These are phyloP conservation scores for Ascaphus truei DNA, from an alignment of 2,113 vertebrate genomes.

Conservation along the genomic window DNA sequence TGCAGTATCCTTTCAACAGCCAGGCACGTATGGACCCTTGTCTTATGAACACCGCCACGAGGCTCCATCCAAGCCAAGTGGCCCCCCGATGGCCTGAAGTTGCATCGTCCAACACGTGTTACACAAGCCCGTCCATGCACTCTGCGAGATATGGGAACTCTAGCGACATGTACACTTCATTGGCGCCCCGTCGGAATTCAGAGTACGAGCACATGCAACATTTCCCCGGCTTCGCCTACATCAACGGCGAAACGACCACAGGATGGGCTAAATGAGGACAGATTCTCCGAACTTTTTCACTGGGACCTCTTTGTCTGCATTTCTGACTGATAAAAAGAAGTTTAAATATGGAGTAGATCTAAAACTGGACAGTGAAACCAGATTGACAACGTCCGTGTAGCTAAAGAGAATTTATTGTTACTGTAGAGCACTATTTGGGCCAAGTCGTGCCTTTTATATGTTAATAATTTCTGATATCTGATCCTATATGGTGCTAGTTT, in stretches of 20 bases:
- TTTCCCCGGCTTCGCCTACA: slow-evolving; percentile 97
- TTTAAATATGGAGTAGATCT: not conserved
- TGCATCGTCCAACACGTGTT: slow-evolving; percentile 85
- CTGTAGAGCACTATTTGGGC: slow-evolving; percentile 20
- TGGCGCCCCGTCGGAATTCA: slow-evolving; percentile 88
- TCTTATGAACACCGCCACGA: slow-evolving; percentile 85
- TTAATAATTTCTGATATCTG: slow-evolving; percentile 3
- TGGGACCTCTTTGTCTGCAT: slow-evolving; percentile 50
- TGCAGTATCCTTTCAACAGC: slow-evolving; percentile 90
- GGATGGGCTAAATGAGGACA: slow-evolving; percentile 92
- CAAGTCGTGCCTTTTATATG: slow-evolving; percentile 12
- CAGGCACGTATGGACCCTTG: slow-evolving; percentile 95
- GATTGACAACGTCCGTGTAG: not conserved
- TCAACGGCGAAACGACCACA: slow-evolving; percentile 93
- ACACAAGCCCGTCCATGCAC: slow-evolving; percentile 88
- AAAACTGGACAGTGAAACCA: slow-evolving; percentile 6
- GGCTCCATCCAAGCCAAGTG: slow-evolving; percentile 86
- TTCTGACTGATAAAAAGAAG: slow-evolving; percentile 47
- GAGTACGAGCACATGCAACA: slow-evolving; percentile 98
- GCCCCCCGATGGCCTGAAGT: slow-evolving; percentile 93
- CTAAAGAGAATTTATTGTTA: slow-evolving; percentile 19
- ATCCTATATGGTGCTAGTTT: not conserved
- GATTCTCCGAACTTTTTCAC: slow-evolving; percentile 75
- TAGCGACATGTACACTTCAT: slow-evolving; percentile 87
- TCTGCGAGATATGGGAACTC: slow-evolving; percentile 84